Base-by-base conservation (phyloP, 2,797 vertebrate species). In the Xenopus petersii region DNA sequence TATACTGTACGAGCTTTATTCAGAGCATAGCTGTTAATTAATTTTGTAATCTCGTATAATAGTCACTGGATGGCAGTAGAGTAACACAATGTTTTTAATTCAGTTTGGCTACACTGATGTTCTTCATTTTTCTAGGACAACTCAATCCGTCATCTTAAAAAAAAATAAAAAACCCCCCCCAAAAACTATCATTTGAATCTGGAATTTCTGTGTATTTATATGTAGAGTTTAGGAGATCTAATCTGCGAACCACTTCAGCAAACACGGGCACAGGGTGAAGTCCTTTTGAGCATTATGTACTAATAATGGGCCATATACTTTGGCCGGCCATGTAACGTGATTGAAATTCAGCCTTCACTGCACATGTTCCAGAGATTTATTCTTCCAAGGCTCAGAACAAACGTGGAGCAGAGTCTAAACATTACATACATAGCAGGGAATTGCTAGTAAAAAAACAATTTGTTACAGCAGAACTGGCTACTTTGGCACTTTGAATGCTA, bases 121-220 rank as follows among this genome's bases (percentile, higher is more conserved):
- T 59, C 61, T 51, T 15, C 56, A 10, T 67, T 77, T 77, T 49
- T 54, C 49, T 58, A 59, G 56, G 49, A 78, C 65, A 73, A 30
- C 66, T 72, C 75, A 73, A 78, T 78, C 42, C 36, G 12, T 78
- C 75, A 73, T 73, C 49, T 51, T 73, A 73, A 78, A 64, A 75
- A 75, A 77, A 68, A 51, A 51, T 2, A 3, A 36, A 36, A 36
- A 36, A 36, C 3, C 3, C 21, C 21, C 3, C 3, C 21, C 21
- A 42, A 21, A 67, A 63, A 33, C 58, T 77, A 56, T 78, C 69
- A 64, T 71, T 73, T 64, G 60, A 51, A 51, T 24, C 12, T 69
- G 75, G 70, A 78, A 73, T 78, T 68, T 64, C 65, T 60, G 26
- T 49, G 48, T 63, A 17, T 58, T 69, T 70, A 51, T 73, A 72